Evolutionary conservation across 1,140 invertebrate species (phyloP).

Genomic region (Halesus radiatus): DNA sequence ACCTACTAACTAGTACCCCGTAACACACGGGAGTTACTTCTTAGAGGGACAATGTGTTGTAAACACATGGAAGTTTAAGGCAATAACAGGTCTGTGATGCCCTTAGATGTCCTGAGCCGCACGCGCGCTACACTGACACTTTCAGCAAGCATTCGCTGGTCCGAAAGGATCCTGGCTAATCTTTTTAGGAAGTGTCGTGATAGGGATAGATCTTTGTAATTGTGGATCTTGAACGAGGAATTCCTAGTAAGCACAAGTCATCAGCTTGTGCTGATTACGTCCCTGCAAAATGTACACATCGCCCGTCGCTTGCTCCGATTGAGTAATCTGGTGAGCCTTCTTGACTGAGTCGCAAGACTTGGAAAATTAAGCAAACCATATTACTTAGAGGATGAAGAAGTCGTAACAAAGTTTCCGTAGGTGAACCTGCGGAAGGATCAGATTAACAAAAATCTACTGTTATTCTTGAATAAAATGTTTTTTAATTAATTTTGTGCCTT

Average conservation of each 20-base stretch:
- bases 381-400: too few species aligned
- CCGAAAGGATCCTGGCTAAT: slow-evolving; percentile 80
- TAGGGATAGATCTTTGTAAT: slow-evolving; percentile 88
- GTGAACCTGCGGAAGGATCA: too few species aligned
- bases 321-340: slow-evolving; percentile 84
- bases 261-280: slow-evolving; percentile 68
- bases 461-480: too few species aligned
- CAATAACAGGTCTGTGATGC: slow-evolving; percentile 90
- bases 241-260: slow-evolving; percentile 90
- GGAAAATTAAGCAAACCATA: too few species aligned
- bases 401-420: too few species aligned
- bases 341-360: slow-evolving; percentile 78
- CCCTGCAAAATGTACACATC: slow-evolving; percentile 90
- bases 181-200: too few species aligned
- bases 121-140: slow-evolving; percentile 89
- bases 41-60: too few species aligned
- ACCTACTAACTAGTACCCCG: too few species aligned
- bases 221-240: slow-evolving; percentile 88
- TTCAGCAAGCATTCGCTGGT: too few species aligned
- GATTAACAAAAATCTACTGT: too few species aligned
- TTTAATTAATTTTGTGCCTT: too few species aligned
- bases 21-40: too few species aligned
- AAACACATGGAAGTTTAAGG: slow-evolving; percentile 79
- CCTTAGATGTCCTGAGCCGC: slow-evolving; percentile 85
- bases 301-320: slow-evolving; percentile 93